Base-by-base conservation (phyloP, 2,797 vertebrate genomes). In the Clamator glandarius region DNA sequence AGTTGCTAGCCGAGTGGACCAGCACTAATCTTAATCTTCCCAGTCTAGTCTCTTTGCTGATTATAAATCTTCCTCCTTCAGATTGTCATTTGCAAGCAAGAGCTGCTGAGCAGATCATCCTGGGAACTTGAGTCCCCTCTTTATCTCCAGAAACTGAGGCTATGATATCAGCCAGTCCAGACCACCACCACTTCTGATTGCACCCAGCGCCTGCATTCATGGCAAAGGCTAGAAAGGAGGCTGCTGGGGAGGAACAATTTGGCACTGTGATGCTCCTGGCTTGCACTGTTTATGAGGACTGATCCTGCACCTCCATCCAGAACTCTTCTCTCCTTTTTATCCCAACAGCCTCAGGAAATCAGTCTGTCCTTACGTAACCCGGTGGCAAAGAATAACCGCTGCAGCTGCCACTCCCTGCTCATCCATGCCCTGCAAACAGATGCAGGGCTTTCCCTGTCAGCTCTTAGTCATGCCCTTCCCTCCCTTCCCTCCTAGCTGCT, bases 261-360 rank as follows among this genome's bases (percentile, higher is more conserved):
- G 39, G 25, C 4, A 3, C 11, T 18, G 36, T 26, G 31, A 18
- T 35, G 54, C n/a, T 78, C 14, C 44, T 35, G 46, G 7, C 41
- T 28, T 64, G 41, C 64, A 67, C 12, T 8, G 33, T 11, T 15
- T 35, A 6, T 12, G 19, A 73, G 41, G 17, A 36, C 33, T 28
- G 11, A 25, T 55, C 11, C 57, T 44, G 31, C 0, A 2, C 57
- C 70, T 41, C 41, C 1, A 0, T 57, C 41, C 50, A 48, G n/a
- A 19, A 11, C 20, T 70, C 8, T 57, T 50, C 68, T 50, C 23
- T 59, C 36, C 46, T 54, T 1, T 33, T 36, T 42, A 44, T 70
- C 52, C 36, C 23, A 72, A 82, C 21, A 64, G 28, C 24, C 28
- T 48, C 61, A 44, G 48, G 86, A 84, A 79, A 79, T 52, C 12